Conservation (phyloP, 2,888 invertebrate genomes). For the Limulus polyphemus region DNA sequence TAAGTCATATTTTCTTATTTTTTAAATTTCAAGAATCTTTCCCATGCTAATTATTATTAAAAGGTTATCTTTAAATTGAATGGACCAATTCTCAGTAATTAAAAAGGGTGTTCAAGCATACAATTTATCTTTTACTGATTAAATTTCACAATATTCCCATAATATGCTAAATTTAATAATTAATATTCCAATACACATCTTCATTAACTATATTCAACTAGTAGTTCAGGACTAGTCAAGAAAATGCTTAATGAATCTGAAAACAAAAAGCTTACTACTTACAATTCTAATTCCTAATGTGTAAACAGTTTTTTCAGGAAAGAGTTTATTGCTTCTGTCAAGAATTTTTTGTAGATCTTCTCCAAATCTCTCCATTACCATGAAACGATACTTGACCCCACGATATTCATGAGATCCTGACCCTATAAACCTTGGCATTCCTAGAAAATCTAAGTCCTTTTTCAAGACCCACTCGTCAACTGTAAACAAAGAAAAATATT, state of each 20-base stretch:
- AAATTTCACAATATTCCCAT: no score
- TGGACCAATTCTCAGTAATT: no score
- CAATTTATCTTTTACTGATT: no score
- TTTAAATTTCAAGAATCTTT: no score
- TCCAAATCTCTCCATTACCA: slow-evolving; percentile 84
- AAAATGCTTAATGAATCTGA: not conserved
- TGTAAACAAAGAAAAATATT: slow-evolving; percentile 33
- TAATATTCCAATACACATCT: no score
- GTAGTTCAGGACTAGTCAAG: no score
- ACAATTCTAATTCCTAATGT: slow-evolving; percentile 67
- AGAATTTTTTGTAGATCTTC: slow-evolving; percentile 72
- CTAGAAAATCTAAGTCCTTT: slow-evolving; percentile 53
- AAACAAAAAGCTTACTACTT: slow-evolving; percentile 10
- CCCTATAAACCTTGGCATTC: slow-evolving; percentile 78
- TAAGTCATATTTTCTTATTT: no score
- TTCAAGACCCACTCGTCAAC: slow-evolving; percentile 57
- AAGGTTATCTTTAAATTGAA: no score
- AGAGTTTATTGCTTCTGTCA: slow-evolving; percentile 46
- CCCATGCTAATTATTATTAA: no score
- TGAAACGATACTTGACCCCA: slow-evolving; percentile 71
- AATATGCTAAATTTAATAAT: no score
- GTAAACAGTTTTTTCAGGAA: slow-evolving; percentile 65
- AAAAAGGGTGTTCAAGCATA: no score
- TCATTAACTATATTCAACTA: no score
- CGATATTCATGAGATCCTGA: slow-evolving; percentile 69